Conservation (phyloP, 2,797 vertebrate genomes). For the Agapornis canus region DNA sequence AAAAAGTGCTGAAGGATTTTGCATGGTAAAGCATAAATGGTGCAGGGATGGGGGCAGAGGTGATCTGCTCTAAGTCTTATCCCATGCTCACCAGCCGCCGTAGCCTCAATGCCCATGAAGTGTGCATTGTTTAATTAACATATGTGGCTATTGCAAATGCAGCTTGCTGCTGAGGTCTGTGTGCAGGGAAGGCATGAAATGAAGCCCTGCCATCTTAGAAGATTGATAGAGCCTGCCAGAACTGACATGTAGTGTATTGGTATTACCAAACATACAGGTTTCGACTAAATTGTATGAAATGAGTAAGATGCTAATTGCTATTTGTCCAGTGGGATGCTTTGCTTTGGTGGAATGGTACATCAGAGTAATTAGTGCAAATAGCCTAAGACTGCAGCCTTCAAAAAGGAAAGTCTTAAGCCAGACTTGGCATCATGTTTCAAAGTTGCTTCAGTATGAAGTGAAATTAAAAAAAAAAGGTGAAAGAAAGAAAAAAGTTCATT, state of each 20-base stretch:
- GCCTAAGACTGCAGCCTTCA: neutral
- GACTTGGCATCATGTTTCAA: accelerated
- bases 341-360: neutral
- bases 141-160: accelerated
- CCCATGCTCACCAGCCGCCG: accelerated
- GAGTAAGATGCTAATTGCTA: neutral
- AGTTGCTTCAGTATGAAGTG: neutral
- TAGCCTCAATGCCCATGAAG: accelerated
- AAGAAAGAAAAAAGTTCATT: accelerated
- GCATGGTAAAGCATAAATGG: accelerated
- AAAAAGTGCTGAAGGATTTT: neutral
- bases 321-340: neutral
- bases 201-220: neutral
- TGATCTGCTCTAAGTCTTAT: neutral
- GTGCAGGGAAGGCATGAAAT: neutral
- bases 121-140: accelerated
- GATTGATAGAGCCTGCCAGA: neutral
- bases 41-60: neutral
- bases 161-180: neutral
- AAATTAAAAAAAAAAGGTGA: neutral
- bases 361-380: neutral
- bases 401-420: neutral
- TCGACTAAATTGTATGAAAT: neutral
- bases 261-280: neutral
- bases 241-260: neutral